Conservation (phyloP, 2,797 vertebrate genomes). For the Tarsius wallacei region DNA sequence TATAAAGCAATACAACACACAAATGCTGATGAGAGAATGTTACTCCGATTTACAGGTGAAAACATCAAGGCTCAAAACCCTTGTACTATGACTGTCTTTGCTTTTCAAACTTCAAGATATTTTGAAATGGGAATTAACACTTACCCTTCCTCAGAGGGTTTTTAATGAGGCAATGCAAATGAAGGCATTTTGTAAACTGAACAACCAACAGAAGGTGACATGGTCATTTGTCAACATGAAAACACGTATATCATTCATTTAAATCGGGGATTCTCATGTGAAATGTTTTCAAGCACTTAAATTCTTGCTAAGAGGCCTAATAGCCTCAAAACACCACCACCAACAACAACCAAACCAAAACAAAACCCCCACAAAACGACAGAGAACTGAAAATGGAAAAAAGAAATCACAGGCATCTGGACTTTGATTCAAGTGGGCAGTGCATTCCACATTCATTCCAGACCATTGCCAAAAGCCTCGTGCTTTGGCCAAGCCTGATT, state of each 20-base stretch:
- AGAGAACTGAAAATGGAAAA: slow-evolving; percentile 64
- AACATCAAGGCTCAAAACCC: not conserved
- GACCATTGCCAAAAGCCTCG: not conserved
- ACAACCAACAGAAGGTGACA: not conserved
- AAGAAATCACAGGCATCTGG: slow-evolving; percentile 47
- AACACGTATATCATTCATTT: not conserved
- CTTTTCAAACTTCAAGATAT: slow-evolving; percentile 27
- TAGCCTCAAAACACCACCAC: not conserved
- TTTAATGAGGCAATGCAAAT: not conserved
- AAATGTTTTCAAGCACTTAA: slow-evolving; percentile 55
- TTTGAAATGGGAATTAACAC: slow-evolving; percentile 11
- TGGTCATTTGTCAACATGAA: not conserved
- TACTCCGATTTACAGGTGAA: slow-evolving; percentile 2
- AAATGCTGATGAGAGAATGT: not conserved
- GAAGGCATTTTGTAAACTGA: slow-evolving; percentile 28
- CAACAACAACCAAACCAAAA: not conserved
- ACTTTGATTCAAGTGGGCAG: slow-evolving; percentile 1
- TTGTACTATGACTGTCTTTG: not conserved
- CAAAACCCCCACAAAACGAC: not conserved
- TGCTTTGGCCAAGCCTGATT: not conserved
- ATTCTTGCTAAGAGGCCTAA: slow-evolving; percentile 23
- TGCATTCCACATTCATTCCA: slow-evolving; percentile 37
- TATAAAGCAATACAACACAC: not conserved
- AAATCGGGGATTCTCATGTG: not conserved
- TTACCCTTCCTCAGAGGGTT: not conserved